Evolutionary conservation across 2,888 invertebrate genomes (phyloP), one percentile per base, ranked within the genome.

Genomic region (Drosophila ustulata): DNA sequence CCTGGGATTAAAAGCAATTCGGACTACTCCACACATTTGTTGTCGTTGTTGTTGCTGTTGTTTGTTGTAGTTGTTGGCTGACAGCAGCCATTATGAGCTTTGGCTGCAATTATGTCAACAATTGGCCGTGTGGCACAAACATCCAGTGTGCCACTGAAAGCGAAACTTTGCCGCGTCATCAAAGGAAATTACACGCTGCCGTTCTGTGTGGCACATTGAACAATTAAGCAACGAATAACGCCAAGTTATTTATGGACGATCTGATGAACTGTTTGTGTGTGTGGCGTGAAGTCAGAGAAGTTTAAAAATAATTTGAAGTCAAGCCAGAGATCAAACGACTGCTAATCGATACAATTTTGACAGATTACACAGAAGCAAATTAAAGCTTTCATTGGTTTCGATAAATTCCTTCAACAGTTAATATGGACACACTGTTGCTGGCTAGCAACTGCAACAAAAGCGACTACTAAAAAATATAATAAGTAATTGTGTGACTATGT

Each of bases 81-180:
- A 30, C 9, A 23, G 56, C 13, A 50, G 62, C 49, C 37, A 28
- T 58, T 25, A 39, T 46, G 23, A 39, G 57, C 34, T 52, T 45
- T 46, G 53, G 47, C 49, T 57, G 70, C 79, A 81, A 84, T 84
- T 77, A 79, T 76, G 71, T 55, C 77, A 58, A 71, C 76, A 84
- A 82, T 76, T 67, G 84, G 25, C 57, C 5, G 6, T 51, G 55
- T 55, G 73, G 32, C 65, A 13, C 13, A 13, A 37, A 51, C 37
- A 52, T 55, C 37, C 50, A 69, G 51, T 37, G 59, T 53, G 64
- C 23, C 52, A 51, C 5, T 32, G 32, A 59, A 45, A 57, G 9
- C 61, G 23, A 30, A 59, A 45, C 43, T 18, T 34, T 23, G 25
- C 23, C 11, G 41, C 23, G 50, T 25, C 23, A 39, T 59, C 5